Conservation (phyloP, 2,113 vertebrate species). For the Phyllostomus discolor region DNA sequence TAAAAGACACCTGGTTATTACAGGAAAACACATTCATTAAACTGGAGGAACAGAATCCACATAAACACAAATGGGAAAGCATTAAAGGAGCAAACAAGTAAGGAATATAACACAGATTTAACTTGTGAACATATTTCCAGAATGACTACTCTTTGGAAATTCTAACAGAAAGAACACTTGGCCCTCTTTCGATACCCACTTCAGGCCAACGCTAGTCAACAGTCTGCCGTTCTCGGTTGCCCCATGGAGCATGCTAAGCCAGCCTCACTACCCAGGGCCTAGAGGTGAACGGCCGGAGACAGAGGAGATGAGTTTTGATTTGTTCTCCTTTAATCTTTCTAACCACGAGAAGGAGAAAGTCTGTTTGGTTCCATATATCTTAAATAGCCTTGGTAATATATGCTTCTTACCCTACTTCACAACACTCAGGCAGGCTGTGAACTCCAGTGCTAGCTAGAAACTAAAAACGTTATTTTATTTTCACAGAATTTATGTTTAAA, state of each 20-base stretch:
- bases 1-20: constrained; percentile 64
- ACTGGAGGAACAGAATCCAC: constrained; percentile 22
- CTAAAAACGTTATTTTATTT: not conserved
- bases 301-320: not conserved
- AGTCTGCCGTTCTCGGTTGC: not conserved
- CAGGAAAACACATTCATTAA: constrained; percentile 54
- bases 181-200: not conserved
- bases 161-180: not conserved
- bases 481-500: not conserved
- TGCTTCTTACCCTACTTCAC: not conserved
- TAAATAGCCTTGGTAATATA: not conserved
- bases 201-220: not conserved
- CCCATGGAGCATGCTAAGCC: not conserved
- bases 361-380: not conserved
- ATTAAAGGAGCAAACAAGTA: constrained; percentile 82
- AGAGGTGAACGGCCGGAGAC: not conserved
- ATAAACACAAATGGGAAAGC: constrained; percentile 75
- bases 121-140: not conserved
- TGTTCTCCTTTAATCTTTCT: not conserved
- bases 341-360: not conserved
- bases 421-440: not conserved
- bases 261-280: not conserved
- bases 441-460: not conserved
- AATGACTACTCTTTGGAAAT: not conserved
- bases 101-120: not conserved